These are phyloP conservation scores for Xenentodon cancila DNA, from an alignment of 2,797 vertebrate genomes.

Conservation along the genomic window DNA sequence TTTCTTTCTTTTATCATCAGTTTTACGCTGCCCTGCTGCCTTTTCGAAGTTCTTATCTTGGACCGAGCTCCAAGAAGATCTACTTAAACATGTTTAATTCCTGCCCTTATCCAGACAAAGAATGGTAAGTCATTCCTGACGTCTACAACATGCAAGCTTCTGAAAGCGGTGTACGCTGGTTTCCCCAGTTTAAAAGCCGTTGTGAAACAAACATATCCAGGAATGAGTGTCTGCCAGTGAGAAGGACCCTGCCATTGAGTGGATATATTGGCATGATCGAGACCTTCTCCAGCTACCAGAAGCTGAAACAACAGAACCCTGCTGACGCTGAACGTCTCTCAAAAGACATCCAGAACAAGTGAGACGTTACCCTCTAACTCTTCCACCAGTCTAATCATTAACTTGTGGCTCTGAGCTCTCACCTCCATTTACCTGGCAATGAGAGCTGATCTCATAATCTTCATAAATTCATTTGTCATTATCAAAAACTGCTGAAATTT, in stretches of 20 bases:
- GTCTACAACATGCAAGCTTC: not conserved
- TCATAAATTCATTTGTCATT: constrained; percentile 28
- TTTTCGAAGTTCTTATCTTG: constrained; percentile 41
- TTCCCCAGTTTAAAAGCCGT: too few species aligned
- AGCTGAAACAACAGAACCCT: constrained; percentile 54
- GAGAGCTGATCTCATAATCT: constrained; percentile 23
- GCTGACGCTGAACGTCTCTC: constrained; percentile 69
- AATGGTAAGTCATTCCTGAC: constrained; percentile 74
- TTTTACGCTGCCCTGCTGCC: constrained; percentile 59
- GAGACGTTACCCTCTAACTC: constrained; percentile 30
- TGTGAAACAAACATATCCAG: constrained; percentile 40
- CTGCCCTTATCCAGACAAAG: constrained; percentile 78
- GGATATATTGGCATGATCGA: constrained; percentile 74
- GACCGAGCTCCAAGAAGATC: constrained; percentile 28
- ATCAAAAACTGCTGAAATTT: constrained; percentile 51
- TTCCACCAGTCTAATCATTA: not conserved
- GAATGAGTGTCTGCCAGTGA: constrained; percentile 55
- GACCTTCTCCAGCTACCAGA: constrained; percentile 71
- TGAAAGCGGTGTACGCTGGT: too few species aligned
- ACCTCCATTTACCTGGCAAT: not conserved
- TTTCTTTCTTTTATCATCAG: constrained; percentile 4
- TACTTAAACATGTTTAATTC: constrained; percentile 75
- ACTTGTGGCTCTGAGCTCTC: constrained; percentile 18
- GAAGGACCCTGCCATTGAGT: constrained; percentile 53
- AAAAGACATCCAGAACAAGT: constrained; percentile 58